A percentile compares a stretch with the other conserved stretches of the same genome.
These are phyloP conservation scores for Aurelia sp. DNA, from an alignment of 30 jellyfish, hydroid and myxozoan species.

Conservation along the genomic window DNA sequence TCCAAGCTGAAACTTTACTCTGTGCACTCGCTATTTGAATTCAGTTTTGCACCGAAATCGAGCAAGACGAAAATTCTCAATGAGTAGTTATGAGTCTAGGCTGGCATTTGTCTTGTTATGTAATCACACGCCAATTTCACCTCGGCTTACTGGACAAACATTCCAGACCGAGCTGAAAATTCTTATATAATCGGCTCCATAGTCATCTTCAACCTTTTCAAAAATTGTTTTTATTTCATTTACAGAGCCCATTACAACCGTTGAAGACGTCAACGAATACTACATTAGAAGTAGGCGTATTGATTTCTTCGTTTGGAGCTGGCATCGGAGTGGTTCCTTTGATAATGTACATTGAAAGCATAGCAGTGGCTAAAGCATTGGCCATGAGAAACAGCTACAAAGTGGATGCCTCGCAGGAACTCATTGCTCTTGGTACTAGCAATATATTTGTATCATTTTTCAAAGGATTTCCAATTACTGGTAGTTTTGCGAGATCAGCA, in stretches of 20 bases:
- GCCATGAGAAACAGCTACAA: constrained; percentile 41
- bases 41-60: too few species aligned
- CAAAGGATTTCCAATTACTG: constrained; percentile 81
- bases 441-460: constrained; percentile 74
- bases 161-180: too few species aligned
- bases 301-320: constrained; percentile 70
- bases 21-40: too few species aligned
- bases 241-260: constrained; percentile 68
- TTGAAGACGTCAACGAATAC: constrained; percentile 19
- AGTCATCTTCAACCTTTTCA: too few species aligned
- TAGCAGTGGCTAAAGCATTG: constrained; percentile 84
- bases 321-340: constrained; percentile 74
- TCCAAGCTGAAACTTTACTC: too few species aligned
- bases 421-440: constrained; percentile 78
- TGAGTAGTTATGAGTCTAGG: too few species aligned
- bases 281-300: constrained; percentile 32
- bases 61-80: too few species aligned
- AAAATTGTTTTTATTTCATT: background rate
- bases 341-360: constrained; percentile 54
- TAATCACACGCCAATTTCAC: too few species aligned
- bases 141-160: too few species aligned
- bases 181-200: too few species aligned
- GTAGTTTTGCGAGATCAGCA: constrained; percentile 86
- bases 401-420: constrained; percentile 80
- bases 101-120: too few species aligned